Percentiles rank a stretch among this genome's conserved stretches.
Evolutionary conservation across 2,888 invertebrate genomes (phyloP).

Genomic region (Epistrophe grossulariae): DNA sequence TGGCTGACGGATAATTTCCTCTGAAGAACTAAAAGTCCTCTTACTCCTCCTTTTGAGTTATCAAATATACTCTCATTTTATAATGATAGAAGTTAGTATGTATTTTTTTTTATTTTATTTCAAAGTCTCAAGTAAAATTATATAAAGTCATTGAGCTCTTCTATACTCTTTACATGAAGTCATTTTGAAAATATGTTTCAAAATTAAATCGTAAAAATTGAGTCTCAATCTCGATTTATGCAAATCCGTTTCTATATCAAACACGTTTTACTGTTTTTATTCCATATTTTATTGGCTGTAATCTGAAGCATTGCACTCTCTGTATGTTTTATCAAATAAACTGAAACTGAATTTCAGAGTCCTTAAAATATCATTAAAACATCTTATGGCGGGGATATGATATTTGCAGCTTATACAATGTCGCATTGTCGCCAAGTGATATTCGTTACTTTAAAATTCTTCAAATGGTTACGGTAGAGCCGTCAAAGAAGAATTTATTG

Average conservation of each 20-base stretch:
- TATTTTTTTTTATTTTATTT: constrained; percentile 24
- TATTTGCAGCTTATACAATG: constrained; percentile 43
- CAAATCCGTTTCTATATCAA: constrained; percentile 41
- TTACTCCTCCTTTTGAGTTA: constrained; percentile 3
- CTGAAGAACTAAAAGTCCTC: constrained; percentile 35
- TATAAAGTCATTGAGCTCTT: constrained; percentile 31
- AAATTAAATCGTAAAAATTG: constrained; percentile 58
- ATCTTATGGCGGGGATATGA: constrained; percentile 28
- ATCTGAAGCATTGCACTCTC: constrained; percentile 42
- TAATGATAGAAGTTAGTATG: constrained; percentile 27
- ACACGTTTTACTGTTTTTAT: constrained; percentile 23
- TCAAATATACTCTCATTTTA: not conserved
- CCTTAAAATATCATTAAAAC: constrained; percentile 66
- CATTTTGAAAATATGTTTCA: constrained; percentile 49
- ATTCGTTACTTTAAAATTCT: constrained; percentile 14
- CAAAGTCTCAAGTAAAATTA: constrained; percentile 34
- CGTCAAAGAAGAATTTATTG: constrained; percentile 60
- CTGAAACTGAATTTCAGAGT: constrained; percentile 24
- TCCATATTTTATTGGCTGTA: constrained; percentile 71
- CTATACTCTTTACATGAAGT: not conserved
- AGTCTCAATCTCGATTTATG: constrained; percentile 48
- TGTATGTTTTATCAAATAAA: constrained; percentile 2
- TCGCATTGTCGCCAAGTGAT: constrained; percentile 34
- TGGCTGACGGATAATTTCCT: constrained; percentile 75
- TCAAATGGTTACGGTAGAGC: constrained; percentile 25